Evolutionary conservation across 2,113 vertebrate species (phyloP).

Genomic region (Daboia siamensis): DNA sequence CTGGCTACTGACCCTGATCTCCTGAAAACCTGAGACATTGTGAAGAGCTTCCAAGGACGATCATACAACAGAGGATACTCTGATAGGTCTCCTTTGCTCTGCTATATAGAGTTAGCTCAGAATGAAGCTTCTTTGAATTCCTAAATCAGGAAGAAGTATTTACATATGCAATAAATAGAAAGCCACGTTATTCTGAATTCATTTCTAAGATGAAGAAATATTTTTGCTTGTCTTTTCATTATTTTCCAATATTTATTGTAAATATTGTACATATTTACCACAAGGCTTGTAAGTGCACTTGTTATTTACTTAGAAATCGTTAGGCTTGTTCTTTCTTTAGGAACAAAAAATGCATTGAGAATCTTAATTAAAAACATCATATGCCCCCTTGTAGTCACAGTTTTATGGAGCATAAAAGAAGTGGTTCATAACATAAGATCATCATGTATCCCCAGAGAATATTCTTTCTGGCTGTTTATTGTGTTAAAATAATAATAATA

Average conservation of each 20-base stretch:
- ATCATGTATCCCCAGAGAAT: neutral
- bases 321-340: neutral
- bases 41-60: neutral
- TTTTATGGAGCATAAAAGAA: constrained; percentile 4
- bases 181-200: neutral
- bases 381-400: neutral
- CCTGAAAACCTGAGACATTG: neutral
- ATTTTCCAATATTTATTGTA: neutral
- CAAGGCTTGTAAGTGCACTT: neutral
- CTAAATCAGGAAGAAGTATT: neutral
- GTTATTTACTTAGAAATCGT: constrained; percentile 1
- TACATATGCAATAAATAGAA: neutral
- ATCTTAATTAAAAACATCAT: constrained; percentile 7
- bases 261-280: neutral
- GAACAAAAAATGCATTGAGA: neutral
- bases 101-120: neutral
- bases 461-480: neutral
- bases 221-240: neutral
- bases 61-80: neutral
- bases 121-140: neutral
- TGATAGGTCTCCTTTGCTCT: neutral
- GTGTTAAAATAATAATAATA: constrained; percentile 8
- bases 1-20: neutral
- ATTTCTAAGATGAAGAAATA: neutral
- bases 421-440: neutral